Conservation (phyloP, 2,888 invertebrate genomes). For the Belgica antarctica region DNA sequence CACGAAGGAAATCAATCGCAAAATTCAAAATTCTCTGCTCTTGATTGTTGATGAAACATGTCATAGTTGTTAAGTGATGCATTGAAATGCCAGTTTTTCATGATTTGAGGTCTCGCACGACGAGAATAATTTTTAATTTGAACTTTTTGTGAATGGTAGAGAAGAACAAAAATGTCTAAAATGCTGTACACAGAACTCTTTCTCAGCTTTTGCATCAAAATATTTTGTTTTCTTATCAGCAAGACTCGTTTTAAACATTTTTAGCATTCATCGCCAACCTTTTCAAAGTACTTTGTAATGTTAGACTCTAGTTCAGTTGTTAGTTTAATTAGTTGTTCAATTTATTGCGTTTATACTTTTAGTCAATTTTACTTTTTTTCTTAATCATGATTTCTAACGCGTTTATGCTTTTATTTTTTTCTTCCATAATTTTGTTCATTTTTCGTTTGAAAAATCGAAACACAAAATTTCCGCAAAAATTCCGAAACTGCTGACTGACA, state of each 20-base stretch:
- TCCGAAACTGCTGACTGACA: slow-evolving; percentile 6
- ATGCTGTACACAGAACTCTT: not conserved
- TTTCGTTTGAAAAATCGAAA: slow-evolving; percentile 3
- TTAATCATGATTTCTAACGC: slow-evolving; percentile 45
- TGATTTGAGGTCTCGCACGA: not conserved
- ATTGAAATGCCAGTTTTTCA: no score
- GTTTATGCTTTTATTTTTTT: slow-evolving; percentile 41
- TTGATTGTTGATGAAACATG: no score
- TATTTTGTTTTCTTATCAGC: no score
- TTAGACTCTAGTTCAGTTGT: not conserved
- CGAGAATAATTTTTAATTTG: not conserved
- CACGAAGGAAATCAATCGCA: slow-evolving; percentile 11
- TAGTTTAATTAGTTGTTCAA: slow-evolving; percentile 19
- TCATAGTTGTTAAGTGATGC: slow-evolving; percentile 7
- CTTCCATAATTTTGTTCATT: slow-evolving; percentile 35
- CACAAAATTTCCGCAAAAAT: not conserved
- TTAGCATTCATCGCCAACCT: not conserved
- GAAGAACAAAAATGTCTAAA: slow-evolving; percentile 5
- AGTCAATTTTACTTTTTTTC: slow-evolving; percentile 45
- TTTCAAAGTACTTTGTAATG: not conserved
- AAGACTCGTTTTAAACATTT: not conserved
- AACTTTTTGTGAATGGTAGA: slow-evolving; percentile 28
- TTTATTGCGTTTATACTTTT: slow-evolving; percentile 44
- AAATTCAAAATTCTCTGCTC: slow-evolving; percentile 33
- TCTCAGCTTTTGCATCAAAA: not conserved